Conservation (phyloP, 2,888 invertebrate species). For the Resseliella maxima region DNA sequence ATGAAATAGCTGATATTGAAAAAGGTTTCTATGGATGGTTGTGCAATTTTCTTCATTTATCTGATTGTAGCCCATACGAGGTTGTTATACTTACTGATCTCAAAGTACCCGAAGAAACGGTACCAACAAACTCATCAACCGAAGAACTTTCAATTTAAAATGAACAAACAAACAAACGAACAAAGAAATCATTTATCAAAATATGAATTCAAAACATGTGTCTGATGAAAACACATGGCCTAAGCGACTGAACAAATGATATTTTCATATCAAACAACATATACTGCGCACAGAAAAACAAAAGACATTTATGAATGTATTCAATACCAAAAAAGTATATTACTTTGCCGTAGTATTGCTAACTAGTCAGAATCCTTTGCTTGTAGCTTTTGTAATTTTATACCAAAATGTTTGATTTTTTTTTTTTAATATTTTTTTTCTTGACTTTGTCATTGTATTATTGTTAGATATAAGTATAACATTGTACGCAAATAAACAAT, state of each 20-base stretch:
- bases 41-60: slow-evolving; percentile 74
- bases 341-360: not conserved
- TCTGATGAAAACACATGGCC: not conserved
- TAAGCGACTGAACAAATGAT: not conserved
- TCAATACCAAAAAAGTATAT: not conserved
- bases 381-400: slow-evolving; percentile 26
- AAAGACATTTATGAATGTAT: too few species aligned
- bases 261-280: not conserved
- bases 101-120: slow-evolving; percentile 60
- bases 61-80: slow-evolving; percentile 82
- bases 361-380: not conserved
- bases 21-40: slow-evolving; percentile 85
- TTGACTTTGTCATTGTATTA: not conserved
- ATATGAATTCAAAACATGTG: not conserved
- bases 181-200: not conserved
- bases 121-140: slow-evolving; percentile 66
- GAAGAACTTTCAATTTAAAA: slow-evolving; percentile 67
- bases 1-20: slow-evolving; percentile 79
- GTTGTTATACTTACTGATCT: slow-evolving; percentile 75
- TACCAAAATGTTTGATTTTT: not conserved
- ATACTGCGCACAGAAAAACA: too few species aligned
- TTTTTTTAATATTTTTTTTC: not conserved
- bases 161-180: not conserved
- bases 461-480: not conserved
- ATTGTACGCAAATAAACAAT: slow-evolving; percentile 32